Base-by-base conservation (phyloP, 2,113 vertebrate genomes). In the Proterorhinus semilunaris region DNA sequence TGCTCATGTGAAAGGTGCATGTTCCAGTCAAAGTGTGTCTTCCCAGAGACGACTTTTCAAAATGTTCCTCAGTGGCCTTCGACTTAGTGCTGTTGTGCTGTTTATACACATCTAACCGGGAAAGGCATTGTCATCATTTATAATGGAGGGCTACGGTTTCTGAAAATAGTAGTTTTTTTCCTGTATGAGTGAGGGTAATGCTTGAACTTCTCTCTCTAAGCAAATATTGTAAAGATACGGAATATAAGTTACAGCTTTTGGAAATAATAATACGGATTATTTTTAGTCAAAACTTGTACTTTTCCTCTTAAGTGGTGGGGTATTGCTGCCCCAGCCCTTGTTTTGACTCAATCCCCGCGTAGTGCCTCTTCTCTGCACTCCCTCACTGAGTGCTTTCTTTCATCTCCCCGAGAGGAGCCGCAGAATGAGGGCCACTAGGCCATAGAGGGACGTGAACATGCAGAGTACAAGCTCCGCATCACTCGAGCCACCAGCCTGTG, bases 341-440 rank as follows among this genome's bases (percentile, higher is more conserved):
- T 36, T 36, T 36, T 36, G 3, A 36, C 27, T 36, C 27, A 36
- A 36, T 36, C 27, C 27, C 27, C 3, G 27, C 3, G 27, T 36
- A 36, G 27, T 36, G 27, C 27, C 27, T 36, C 27, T 36, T 66
- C 65, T 75, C 0, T 78, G 44, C 13, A 2, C 68, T 79, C 78
- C 27, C 79, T 90, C 83, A 80, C 78, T 79, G 76, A 72, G 66
- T 71, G 71, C 75, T 82, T 87, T 85, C 79, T 86, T 83, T 78
- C 55, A 57, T 65, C 62, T 66, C 50, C 74, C 74, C 36, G 6
- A 64, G 65, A 75, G 65, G 51, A 74, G 67, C 55, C 62, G 54
- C 62, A 62, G 69, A 64, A 76, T 75, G 74, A 84, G 79, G 69
- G 72, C 78, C 58, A 54, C 75, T 64, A 70, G 85, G 82, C 62